A percentile compares a stretch with the other conserved stretches of the same genome.
These are phyloP conservation scores for Manis pentadactyla DNA, from an alignment of 2,797 vertebrate genomes.

Conservation along the genomic window DNA sequence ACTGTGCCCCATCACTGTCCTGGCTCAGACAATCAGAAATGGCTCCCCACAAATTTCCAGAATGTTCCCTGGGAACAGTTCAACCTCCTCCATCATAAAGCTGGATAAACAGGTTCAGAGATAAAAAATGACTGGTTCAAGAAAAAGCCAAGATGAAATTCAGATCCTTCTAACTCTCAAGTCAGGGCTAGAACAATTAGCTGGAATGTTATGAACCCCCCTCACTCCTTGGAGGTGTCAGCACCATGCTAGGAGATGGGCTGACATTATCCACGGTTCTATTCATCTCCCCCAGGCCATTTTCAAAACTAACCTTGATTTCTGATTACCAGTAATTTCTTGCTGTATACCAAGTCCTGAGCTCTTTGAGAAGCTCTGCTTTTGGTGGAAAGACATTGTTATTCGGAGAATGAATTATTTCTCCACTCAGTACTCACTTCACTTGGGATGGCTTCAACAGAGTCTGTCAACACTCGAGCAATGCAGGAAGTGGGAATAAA, in stretches of 20 bases:
- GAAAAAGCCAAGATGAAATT: not conserved
- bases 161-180: not conserved
- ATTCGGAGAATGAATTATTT: not conserved
- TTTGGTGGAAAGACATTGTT: not conserved
- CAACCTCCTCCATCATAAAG: not conserved
- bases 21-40: not conserved
- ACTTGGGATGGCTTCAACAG: not conserved
- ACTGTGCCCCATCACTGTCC: not conserved
- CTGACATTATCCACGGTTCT: not conserved
- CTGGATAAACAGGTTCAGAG: not conserved
- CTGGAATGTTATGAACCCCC: not conserved
- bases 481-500: not conserved
- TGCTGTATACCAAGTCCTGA: not conserved
- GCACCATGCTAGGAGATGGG: no score
- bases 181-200: not conserved
- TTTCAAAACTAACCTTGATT: not conserved
- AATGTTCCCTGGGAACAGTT: not conserved
- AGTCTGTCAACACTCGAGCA: not conserved
- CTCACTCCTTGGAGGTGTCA: not conserved
- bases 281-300: not conserved
- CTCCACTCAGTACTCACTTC: not conserved
- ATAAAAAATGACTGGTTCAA: not conserved
- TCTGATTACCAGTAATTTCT: not conserved
- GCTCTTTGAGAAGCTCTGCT: not conserved
- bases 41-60: not conserved